Base-by-base conservation (phyloP, 2,113 vertebrate genomes). In the Nesogale talazaci region DNA sequence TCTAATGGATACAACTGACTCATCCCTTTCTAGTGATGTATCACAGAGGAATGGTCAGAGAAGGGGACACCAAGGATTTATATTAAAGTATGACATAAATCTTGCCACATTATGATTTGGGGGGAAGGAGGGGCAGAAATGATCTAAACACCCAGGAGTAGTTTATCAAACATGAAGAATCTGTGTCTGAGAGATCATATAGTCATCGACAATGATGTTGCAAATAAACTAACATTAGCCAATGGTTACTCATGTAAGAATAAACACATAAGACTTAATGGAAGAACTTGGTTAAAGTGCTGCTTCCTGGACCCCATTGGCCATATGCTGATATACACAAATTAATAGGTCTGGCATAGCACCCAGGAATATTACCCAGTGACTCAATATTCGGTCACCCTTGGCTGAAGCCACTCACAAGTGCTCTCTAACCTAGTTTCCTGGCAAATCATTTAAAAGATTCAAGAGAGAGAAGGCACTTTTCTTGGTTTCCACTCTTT, bases 401-500 rank as follows among this genome's bases (percentile, higher is more conserved):
- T 6, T 27, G 22, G 38, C 38, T 74, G 57, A 20, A 86, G n/a
- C 56, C 78, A 56, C 31, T 95, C 57, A 76, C 61, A 70, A n/a
- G 9, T 59, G 19, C 20, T 42, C 80, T 59, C 59, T 90, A 89
- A 83, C 59, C 52, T 77, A 92, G 29, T 85, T 90, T 63, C 40
- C 84, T 89, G 57, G 72, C 15, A 85, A 57, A 29, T 34, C 36
- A 27, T 94, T 90, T 76, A 86, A 89, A 72, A 34, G 6, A 63
- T 83, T 95, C 88, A 59, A n/a, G 23, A 34, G 3, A 74, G 14
- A 82, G 36, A 81, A 74, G 40, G 3, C 23, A 65, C 61, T 85
- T 85, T 78, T 84, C 77, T 89, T 67, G 17, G 52, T 89, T 94
- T 95, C 76, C 12, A 65, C 65, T 88, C 52, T 93, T 57, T 86